These are phyloP conservation scores for Epirrhoe tristata DNA, from an alignment of 2,888 invertebrate species.

Conservation along the genomic window DNA sequence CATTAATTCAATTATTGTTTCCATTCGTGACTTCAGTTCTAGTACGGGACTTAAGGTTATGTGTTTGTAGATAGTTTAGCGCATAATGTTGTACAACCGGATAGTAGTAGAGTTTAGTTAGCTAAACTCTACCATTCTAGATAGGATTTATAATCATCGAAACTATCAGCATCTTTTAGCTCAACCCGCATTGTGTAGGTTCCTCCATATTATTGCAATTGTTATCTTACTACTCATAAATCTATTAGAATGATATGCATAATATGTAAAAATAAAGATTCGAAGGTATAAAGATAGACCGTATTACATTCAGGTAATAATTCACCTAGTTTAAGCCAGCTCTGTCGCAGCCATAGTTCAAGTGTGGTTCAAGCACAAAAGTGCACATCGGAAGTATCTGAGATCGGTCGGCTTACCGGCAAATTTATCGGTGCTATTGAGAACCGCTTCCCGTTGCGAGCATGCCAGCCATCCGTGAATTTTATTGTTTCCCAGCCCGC, in stretches of 20 bases:
- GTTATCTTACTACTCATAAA: no score
- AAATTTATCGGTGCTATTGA: constrained; percentile 64
- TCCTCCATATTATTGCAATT: no score
- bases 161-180: no score
- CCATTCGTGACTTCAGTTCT: constrained; percentile 22
- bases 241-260: no score
- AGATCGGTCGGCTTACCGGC: constrained; percentile 60
- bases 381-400: constrained; percentile 62
- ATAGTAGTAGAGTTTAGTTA: no score
- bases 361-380: constrained; percentile 54
- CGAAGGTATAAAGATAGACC: neutral
- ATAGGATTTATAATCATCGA: no score
- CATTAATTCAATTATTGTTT: constrained; percentile 29
- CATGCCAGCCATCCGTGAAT: constrained; percentile 72
- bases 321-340: constrained; percentile 1
- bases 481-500: constrained; percentile 75
- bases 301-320: neutral
- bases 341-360: constrained; percentile 32
- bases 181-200: no score
- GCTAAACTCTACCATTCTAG: no score
- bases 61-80: constrained; percentile 5
- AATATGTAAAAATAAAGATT: neutral
- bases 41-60: constrained; percentile 26
- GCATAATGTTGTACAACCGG: neutral
- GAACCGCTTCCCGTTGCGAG: constrained; percentile 47